Base-by-base conservation (phyloP, 2,113 vertebrate species). In the Pelecanus crispus region DNA sequence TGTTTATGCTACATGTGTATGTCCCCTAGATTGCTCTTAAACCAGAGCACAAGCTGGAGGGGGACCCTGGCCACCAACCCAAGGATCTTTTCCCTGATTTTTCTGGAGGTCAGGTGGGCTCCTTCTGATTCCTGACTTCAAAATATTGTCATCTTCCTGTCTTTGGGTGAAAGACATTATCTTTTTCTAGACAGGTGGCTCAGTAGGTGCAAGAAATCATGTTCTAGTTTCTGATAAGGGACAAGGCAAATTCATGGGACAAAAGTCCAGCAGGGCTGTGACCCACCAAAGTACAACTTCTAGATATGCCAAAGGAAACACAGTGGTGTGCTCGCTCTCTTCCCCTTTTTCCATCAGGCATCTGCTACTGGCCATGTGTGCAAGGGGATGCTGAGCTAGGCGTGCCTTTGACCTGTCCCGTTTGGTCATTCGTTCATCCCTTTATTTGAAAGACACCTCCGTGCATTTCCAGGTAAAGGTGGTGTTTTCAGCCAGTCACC, bases 1-100 rank as follows among this genome's bases (percentile, higher is more conserved):
- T 7, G 3, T 47, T 68, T 24, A 15, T 52, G 12, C 0, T 59
- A 15, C 8, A 2, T 34, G 11, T 5, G 10, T 65, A 13, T 2
- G 32, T 61, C 40, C 11, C 34, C 26, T 22, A 29, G 13, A 34
- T 21, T 42, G 47, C 22, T 49, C 53, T 49, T 58, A 52, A 56
- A 72, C 16, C 31, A 52, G 53, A 44, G 34, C 28, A 59, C 49
- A 53, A 38, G 45, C 7, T 61, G 88, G 38, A 44, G 42, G 55
- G 49, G 15, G 9, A 68, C 11, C 13, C 26, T 38, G 32, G 14
- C 29, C 49, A 59, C 24, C 17, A 74, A 42, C 5, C 10, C 50
- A n/a, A 21, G 42, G 32, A 58, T 55, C 44, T 81, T 63, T 47
- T 18, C 10, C 4, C 29, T 14, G 15, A 28, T 47, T 61, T 68